Conservation (phyloP, 2,113 vertebrate genomes). For the Piprites chloris region DNA sequence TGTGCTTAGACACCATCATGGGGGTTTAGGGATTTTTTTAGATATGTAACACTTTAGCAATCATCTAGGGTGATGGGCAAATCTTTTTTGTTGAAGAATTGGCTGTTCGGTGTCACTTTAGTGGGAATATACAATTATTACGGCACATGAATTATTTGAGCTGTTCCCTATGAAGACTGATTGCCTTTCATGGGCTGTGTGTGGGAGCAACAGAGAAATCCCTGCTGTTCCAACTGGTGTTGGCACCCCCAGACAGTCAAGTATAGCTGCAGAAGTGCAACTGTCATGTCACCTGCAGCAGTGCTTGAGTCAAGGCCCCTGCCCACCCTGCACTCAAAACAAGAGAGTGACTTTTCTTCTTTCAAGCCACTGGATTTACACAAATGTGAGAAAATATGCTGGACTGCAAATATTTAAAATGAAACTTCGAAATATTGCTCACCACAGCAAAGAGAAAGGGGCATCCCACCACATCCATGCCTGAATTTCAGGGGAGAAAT, state of each 20-base stretch:
- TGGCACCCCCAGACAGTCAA: not conserved
- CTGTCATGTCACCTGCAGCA: not conserved
- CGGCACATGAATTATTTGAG: slow-evolving; percentile 35
- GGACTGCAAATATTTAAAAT: not conserved
- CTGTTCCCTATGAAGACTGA: not conserved
- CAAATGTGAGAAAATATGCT: not conserved
- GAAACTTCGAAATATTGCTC: not conserved
- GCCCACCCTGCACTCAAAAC: not conserved
- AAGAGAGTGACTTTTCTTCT: not conserved
- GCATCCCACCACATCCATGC: fast-evolving
- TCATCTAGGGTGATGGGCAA: not conserved
- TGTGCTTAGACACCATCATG: not conserved
- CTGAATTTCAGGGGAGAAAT: not conserved
- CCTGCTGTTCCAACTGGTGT: not conserved
- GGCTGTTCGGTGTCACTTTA: not conserved
- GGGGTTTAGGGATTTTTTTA: not conserved
- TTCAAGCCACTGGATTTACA: not conserved
- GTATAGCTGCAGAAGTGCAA: not conserved
- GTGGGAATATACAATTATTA: slow-evolving; percentile 18
- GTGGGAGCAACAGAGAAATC: slow-evolving; percentile 24
- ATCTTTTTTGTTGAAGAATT: slow-evolving; percentile 34
- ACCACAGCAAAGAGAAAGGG: not conserved
- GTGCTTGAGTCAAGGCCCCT: not conserved
- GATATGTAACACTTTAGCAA: not conserved
- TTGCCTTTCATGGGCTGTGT: not conserved